Percentiles rank a stretch among this genome's conserved stretches.
Evolutionary conservation across 2,113 vertebrate genomes (phyloP).

Genomic region (Sula dactylatra): DNA sequence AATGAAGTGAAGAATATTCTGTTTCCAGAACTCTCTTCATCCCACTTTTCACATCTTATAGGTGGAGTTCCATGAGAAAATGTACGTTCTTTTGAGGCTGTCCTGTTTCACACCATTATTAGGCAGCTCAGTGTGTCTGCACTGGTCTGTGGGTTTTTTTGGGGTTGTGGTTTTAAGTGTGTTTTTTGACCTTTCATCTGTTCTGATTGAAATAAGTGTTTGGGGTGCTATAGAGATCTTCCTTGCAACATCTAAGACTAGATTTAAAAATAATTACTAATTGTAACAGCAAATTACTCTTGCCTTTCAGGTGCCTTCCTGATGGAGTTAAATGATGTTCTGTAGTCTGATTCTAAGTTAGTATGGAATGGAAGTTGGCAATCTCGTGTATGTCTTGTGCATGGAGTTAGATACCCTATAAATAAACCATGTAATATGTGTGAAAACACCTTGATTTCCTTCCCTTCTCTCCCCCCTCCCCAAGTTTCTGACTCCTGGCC

Average conservation of each 20-base stretch:
- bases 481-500: background rate
- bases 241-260: background rate
- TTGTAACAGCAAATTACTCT: background rate
- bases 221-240: background rate
- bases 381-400: background rate
- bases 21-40: background rate
- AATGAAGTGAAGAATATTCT: background rate
- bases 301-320: background rate
- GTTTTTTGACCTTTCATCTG: background rate
- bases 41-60: background rate
- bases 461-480: rapidly evolving
- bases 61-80: background rate
- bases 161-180: background rate
- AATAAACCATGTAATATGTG: background rate
- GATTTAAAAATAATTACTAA: background rate
- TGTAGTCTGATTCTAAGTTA: background rate
- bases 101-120: background rate
- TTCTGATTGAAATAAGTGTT: background rate
- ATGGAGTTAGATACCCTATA: background rate
- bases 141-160: rapidly evolving
- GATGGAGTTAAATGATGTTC: background rate
- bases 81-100: background rate
- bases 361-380: background rate
- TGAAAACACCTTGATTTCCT: background rate
- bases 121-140: background rate